Conservation (phyloP, 2,888 invertebrate genomes). For the Sabatieria punctata region DNA sequence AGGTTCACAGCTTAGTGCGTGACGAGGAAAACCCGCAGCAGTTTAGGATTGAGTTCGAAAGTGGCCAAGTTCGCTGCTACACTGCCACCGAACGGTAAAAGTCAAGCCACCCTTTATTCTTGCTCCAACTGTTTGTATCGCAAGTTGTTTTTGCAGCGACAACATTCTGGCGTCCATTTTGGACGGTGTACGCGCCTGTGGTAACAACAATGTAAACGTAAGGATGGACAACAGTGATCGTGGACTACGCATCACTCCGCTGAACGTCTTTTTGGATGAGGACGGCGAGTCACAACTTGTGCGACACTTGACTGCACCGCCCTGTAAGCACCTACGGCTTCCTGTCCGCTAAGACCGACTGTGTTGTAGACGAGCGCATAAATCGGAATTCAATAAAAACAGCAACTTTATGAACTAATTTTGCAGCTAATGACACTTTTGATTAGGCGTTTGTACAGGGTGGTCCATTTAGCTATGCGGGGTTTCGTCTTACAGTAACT, state of each 20-base stretch:
- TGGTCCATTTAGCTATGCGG: no score
- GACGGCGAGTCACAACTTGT: slow-evolving; percentile 80
- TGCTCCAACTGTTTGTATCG: no score
- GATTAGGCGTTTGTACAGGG: no score
- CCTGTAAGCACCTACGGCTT: slow-evolving; percentile 15
- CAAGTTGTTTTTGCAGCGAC: slow-evolving; percentile 63
- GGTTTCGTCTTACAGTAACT: no score
- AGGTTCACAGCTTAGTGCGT: slow-evolving; percentile 76
- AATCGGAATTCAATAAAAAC: no score
- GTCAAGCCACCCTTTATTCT: no score
- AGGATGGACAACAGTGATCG: slow-evolving; percentile 61
- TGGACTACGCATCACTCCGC: slow-evolving; percentile 70
- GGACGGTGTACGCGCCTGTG: slow-evolving; percentile 88
- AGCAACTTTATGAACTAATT: no score
- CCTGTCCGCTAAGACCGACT: no score
- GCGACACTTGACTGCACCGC: slow-evolving; percentile 42
- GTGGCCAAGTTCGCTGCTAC: slow-evolving; percentile 70
- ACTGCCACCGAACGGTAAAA: slow-evolving; percentile 68
- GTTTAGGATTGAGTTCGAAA: slow-evolving; percentile 81
- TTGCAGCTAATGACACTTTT: no score
- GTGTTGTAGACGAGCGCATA: no score
- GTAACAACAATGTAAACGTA: slow-evolving; percentile 88
- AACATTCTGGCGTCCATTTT: slow-evolving; percentile 79
- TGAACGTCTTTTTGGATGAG: slow-evolving; percentile 68
- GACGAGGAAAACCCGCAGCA: slow-evolving; percentile 77